Base-by-base conservation (phyloP, 2,888 invertebrate species). In the Drosophila neotestacea region DNA sequence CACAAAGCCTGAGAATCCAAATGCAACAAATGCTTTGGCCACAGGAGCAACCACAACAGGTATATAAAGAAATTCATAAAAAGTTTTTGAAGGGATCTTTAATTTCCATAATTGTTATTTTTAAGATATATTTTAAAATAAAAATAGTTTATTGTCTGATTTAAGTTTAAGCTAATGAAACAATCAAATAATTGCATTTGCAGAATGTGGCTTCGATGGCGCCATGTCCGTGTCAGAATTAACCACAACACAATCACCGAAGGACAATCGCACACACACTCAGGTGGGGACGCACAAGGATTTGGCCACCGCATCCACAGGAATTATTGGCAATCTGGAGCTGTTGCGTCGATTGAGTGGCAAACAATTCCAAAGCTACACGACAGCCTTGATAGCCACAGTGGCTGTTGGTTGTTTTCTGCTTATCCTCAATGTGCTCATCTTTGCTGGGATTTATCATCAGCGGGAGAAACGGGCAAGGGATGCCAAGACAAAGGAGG, bases 361-460 rank as follows among this genome's bases (percentile, higher is more conserved):
- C 59, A 96, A 95, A 68, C 97, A 97, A 88, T 97, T 97, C 89
- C 97, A 97, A 91, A 97, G 96, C 68, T 97, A 97, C 91, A 97
- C 97, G 6, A 97, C 97, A 0, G 97, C 97, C 0, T 93, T 98
- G 16, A 96, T 97, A 6, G 96, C 97, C 32, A 97, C 97, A 0
- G 96, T 97, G 73, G 96, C 96, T 0, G 96, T 97, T 7, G 97
- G 97, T 1, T 96, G 97, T 86, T 96, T 97, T 79, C 94, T 97
- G 6, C 93, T 97, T 7, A 93, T 97, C 32, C 93, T 97, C 30
- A 97, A 97, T 90, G 95, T 97, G 10, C 94, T 97, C 28, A 97
- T 98, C 80, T 97, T 97, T 88, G 97, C 97, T 47, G 97, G 97
- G 1, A 97, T 97, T 71, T 97, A 97, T 90, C 96, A 97, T 88